Evolutionary conservation across 2,888 invertebrate species (phyloP).

Genomic region (Ferrisia virgata): DNA sequence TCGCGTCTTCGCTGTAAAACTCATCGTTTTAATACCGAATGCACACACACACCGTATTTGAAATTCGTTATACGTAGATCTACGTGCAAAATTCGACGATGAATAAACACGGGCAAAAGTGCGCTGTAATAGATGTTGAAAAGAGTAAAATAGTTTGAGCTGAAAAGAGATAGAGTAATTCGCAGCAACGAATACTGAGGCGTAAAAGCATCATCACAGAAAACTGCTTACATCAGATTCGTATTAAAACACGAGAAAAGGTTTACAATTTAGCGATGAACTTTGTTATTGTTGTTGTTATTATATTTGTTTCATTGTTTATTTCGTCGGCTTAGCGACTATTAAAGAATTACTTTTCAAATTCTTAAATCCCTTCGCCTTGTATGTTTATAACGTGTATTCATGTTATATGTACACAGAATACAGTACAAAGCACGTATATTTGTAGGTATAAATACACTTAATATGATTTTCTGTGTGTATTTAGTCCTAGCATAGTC

Average conservation of each 20-base stretch:
- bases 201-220: neutral
- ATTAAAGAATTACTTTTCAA: constrained; percentile 4
- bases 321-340: constrained; percentile 4
- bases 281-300: neutral
- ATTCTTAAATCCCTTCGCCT: neutral
- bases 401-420: neutral
- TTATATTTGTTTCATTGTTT: neutral
- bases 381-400: neutral
- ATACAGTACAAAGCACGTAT: too few species aligned
- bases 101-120: too few species aligned
- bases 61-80: too few species aligned
- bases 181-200: too few species aligned
- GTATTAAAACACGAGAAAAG: neutral
- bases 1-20: too few species aligned
- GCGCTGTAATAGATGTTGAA: too few species aligned
- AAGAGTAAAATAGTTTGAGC: too few species aligned
- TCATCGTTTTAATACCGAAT: too few species aligned
- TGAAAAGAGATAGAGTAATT: too few species aligned
- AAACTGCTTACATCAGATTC: neutral
- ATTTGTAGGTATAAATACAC: neutral
- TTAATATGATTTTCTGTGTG: neutral
- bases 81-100: too few species aligned
- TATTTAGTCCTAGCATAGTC: too few species aligned
- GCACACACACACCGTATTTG: too few species aligned
- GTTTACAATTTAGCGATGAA: neutral